Conservation (phyloP, 2,888 invertebrate genomes). For the Drosophila helvetica region DNA sequence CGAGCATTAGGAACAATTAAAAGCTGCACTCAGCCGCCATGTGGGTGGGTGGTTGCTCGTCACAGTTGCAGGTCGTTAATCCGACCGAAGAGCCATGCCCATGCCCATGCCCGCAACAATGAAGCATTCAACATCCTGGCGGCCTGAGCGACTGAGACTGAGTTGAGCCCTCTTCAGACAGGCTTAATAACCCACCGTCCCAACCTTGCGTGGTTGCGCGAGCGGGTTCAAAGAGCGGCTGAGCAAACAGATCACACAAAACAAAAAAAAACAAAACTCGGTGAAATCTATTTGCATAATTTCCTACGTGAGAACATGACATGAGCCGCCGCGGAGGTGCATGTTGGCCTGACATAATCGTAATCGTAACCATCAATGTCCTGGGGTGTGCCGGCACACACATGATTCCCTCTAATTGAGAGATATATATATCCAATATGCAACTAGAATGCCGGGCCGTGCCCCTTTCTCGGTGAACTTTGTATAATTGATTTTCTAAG, state of each 20-base stretch:
- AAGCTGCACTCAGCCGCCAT: slow-evolving; percentile 20
- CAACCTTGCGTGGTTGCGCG: neutral
- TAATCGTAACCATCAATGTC: slow-evolving; percentile 65
- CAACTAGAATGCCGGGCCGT: slow-evolving; percentile 28
- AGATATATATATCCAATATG: slow-evolving; percentile 24
- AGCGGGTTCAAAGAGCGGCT: slow-evolving; percentile 22
- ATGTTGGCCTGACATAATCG: slow-evolving; percentile 65
- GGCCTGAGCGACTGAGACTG: neutral
- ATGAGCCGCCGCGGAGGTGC: slow-evolving; percentile 57
- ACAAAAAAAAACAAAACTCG: slow-evolving; percentile 17
- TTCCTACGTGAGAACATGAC: slow-evolving; percentile 41
- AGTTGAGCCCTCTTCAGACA: slow-evolving; percentile 56
- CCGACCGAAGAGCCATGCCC: slow-evolving; percentile 5
- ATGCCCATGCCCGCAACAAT: slow-evolving; percentile 9
- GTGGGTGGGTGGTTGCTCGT: slow-evolving; percentile 26
- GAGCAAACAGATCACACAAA: slow-evolving; percentile 47
- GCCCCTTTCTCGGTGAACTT: slow-evolving; percentile 32
- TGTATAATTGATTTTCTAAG: slow-evolving; percentile 65
- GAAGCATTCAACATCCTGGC: slow-evolving; percentile 37
- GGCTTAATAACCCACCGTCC: slow-evolving; percentile 35
- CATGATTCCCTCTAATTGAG: slow-evolving; percentile 61
- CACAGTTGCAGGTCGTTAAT: slow-evolving; percentile 62
- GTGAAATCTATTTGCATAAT: slow-evolving; percentile 69
- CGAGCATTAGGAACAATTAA: slow-evolving; percentile 50
- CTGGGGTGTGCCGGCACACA: slow-evolving; percentile 57